phyloP scores from a whole-genome alignment of 2,888 invertebrate species.

The Glaucopsyche alexis region DNA sequence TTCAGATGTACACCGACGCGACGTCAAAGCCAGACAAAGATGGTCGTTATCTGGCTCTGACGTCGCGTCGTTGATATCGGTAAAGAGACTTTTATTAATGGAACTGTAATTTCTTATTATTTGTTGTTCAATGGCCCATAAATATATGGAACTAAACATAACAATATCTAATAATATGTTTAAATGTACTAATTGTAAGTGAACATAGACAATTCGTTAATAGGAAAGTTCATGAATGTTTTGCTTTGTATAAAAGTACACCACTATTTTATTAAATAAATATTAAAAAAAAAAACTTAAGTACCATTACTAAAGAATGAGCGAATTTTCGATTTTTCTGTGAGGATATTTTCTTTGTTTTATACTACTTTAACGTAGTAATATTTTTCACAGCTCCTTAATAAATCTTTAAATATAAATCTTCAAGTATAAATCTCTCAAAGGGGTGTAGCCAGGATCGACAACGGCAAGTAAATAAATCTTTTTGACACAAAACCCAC shows the following conservation, averaged over 20 bases:
- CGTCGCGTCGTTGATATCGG: conserved; percentile 59
- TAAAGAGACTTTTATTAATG: conserved; percentile 56
- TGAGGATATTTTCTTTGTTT: not conserved
- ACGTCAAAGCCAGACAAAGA: not conserved
- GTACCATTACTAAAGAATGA: not conserved
- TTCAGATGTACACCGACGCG: not conserved
- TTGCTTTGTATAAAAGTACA: not conserved
- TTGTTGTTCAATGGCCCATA: conserved; percentile 52
- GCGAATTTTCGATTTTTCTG: not conserved
- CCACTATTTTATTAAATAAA: not conserved
- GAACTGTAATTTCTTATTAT: conserved; percentile 54
- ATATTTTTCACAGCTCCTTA: not conserved
- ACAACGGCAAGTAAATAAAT: conserved; percentile 22
- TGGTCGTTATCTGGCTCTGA: conserved; percentile 50
- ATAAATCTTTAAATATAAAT: conserved; percentile 11
- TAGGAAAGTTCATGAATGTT: not conserved
- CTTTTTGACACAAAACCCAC: conserved; percentile 17
- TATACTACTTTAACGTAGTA: not conserved
- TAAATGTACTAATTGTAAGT: not conserved
- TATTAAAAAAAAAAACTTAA: not conserved
- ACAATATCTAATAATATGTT: not conserved
- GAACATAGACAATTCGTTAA: not conserved
- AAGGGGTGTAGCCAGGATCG: conserved; percentile 14
- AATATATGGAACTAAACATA: conserved; percentile 41
- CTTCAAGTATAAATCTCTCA: conserved; percentile 6